Conservation (phyloP, 2,797 vertebrate genomes). For the Schizothorax lantsangensis region DNA sequence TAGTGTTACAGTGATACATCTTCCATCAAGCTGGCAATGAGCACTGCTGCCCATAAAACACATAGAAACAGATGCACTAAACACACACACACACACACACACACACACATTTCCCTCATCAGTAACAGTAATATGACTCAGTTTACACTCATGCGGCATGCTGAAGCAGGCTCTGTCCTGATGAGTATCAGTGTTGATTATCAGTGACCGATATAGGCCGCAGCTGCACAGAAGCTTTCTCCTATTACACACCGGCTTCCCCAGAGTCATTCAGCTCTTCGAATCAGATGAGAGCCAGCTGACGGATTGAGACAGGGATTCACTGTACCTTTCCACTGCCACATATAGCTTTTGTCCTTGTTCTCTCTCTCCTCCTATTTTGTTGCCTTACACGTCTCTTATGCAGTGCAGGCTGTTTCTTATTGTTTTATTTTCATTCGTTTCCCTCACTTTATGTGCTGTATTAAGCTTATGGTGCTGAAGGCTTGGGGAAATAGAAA, state of each 20-base stretch:
- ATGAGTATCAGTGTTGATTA: conserved; percentile 16
- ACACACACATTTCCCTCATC: background rate
- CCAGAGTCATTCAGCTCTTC: background rate
- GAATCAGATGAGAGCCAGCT: conserved; percentile 23
- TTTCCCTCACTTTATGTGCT: background rate
- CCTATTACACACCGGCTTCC: conserved; percentile 16
- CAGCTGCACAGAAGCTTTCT: conserved; percentile 26
- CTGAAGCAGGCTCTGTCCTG: background rate
- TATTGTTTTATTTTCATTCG: too few relatives aligned
- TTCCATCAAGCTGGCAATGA: background rate
- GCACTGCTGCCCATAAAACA: background rate
- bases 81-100: background rate
- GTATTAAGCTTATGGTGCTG: background rate
- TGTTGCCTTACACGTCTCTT: background rate
- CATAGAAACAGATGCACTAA: background rate
- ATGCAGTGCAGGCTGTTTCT: background rate
- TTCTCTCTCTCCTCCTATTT: background rate
- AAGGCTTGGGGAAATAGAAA: background rate
- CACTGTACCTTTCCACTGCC: conserved; percentile 41
- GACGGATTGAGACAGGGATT: conserved; percentile 27
- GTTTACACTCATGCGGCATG: background rate
- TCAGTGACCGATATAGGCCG: conserved; percentile 26
- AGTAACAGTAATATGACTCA: background rate
- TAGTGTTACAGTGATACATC: background rate
- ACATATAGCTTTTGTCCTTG: conserved; percentile 12